Base-by-base conservation (phyloP, 2,888 invertebrate species). In the Meganola albula region DNA sequence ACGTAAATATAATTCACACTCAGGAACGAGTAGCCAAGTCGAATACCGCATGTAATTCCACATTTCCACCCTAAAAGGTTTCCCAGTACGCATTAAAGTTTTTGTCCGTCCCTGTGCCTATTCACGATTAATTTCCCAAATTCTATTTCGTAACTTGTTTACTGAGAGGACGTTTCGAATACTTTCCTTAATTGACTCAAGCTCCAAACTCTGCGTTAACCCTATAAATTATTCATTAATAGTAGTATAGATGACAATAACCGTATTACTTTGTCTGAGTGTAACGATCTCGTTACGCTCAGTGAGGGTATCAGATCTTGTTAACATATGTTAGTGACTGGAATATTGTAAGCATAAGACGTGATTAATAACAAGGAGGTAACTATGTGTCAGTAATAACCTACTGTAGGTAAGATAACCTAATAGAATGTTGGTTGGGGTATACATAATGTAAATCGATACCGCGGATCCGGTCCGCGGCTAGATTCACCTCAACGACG, bases 121-220 rank as follows among this genome's bases (percentile, higher is more conserved):
- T 74, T 74, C 66, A 63, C 63, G 68, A 70, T 70, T 76, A 74
- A 80, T 80, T 78, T 74, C 60, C 68, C 64, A 53, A 74, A 76
- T 78, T 72, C 69, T 71, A 76, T 75, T 74, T 63, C 66, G 58
- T 61, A 68, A 72, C 62, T 74, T 67, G 69, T 72, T 74, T 72
- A 73, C 72, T 69, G 60, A 60, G 63, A 55, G 64, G 69, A 68
- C 57, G 66, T 67, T 65, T 59, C 54, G 57, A 77, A 76, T 75
- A 74, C 70, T 74, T 73, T 64, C 54, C 63, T 66, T 74, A 77
- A 76, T 77, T 77, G 70, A 71, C 68, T 71, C 57, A 60, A 61
- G 52, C 59, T 56, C 54, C 48, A 40, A 63, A 69, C 58, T 70
- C 61, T 58, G 56, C 60, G 50, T 58, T 59, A 53, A 51, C 46